A percentile compares a stretch with the other conserved stretches of the same genome.
These are phyloP conservation scores for Sarcophilus harrisii DNA, from an alignment of 2,797 vertebrate species.

Conservation along the genomic window DNA sequence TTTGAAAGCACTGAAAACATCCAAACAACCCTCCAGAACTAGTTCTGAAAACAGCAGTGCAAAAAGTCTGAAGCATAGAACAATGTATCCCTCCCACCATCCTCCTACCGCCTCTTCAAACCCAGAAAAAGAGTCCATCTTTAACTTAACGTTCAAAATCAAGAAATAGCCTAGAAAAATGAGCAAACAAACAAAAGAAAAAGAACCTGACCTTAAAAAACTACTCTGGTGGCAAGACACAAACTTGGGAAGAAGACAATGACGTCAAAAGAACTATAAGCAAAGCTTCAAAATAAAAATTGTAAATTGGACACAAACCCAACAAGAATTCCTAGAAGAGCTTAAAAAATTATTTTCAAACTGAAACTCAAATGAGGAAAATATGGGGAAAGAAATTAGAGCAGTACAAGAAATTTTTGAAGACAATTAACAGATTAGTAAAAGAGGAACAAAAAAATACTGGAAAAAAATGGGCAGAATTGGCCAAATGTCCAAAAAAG, in stretches of 20 bases:
- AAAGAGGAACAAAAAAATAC: neutral
- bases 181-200: neutral
- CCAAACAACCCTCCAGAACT: neutral
- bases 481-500: neutral
- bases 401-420: neutral
- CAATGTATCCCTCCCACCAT: neutral
- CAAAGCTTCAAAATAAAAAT: neutral
- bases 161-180: neutral
- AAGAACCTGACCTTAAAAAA: neutral
- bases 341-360: neutral
- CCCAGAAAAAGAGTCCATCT: neutral
- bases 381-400: neutral
- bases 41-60: neutral
- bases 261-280: neutral
- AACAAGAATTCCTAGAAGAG: neutral
- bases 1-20: neutral
- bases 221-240: neutral
- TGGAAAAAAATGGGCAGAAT: neutral
- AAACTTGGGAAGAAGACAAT: neutral
- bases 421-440: neutral
- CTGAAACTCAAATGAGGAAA: neutral
- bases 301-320: neutral
- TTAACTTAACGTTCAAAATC: neutral
- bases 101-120: neutral
- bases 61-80: too few species aligned